These are phyloP conservation scores for Pomacea maculata DNA, from an alignment of 1,140 invertebrate species.

Conservation along the genomic window DNA sequence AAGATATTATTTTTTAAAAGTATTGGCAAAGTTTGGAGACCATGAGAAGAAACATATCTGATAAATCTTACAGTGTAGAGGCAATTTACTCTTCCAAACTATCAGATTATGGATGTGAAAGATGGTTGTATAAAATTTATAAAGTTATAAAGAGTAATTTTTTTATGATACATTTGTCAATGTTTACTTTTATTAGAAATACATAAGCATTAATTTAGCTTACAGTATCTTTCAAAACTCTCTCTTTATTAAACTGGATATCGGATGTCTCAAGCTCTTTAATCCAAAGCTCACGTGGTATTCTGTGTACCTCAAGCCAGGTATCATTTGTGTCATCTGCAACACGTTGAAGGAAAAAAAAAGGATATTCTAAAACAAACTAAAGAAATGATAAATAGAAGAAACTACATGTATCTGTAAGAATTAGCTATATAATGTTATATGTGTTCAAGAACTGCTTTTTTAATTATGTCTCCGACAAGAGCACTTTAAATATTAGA, in stretches of 20 bases:
- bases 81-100: too few species aligned
- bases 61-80: too few species aligned
- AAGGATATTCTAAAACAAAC: not conserved
- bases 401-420: not conserved
- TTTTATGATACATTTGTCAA: not conserved
- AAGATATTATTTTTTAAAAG: not conserved
- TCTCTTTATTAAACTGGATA: slow-evolving; percentile 29
- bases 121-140: not conserved
- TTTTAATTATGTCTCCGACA: not conserved
- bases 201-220: not conserved
- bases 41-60: not conserved
- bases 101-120: not conserved
- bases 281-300: slow-evolving; percentile 56
- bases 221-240: not conserved
- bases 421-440: not conserved
- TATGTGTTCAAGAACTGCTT: not conserved
- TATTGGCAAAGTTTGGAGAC: not conserved
- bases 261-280: slow-evolving; percentile 50
- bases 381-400: not conserved
- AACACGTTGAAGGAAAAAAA: not conserved
- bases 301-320: slow-evolving; percentile 57
- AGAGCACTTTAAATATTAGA: not conserved
- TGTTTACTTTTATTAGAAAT: not conserved
- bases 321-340: slow-evolving; percentile 49
- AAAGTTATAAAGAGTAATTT: not conserved